Evolutionary conservation across 2,113 vertebrate genomes (phyloP), one percentile per base, ranked within the genome.

Genomic region (Chamaetylas fuelleborni): DNA sequence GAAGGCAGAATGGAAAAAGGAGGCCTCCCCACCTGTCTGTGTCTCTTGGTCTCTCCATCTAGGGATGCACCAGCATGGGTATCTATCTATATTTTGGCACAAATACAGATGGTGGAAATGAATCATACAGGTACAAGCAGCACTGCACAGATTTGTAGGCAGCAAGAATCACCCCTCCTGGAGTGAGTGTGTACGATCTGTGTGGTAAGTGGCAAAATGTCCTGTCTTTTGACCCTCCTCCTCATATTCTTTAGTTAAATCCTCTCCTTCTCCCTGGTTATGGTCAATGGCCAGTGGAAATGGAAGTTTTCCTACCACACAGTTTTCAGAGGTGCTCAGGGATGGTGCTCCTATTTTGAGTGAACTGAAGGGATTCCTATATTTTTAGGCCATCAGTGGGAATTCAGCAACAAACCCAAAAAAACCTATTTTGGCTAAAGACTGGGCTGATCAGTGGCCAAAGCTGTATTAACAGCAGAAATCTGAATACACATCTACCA

Each of bases 1-100:
- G 81, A 85, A 93, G 94, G 86, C 90, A 94, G 77, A 71, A 69
- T 31, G 66, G 57, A 72, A 90, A 86, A 90, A 69, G 45, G 34
- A 93, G 29, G 33, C 57, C 61, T 81, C 33, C 65, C 86, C 90
- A 58, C 79, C 87, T 95, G 78, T 70, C 74, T 88, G 51, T 67
- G 50, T 86, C 86, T 66, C 47, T 82, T 73, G 78, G 31, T 45
- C 54, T 85, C 83, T 58, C 43, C 29, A 62, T 89, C 92, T 87
- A 95, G 23, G 62, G 56, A 95, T 76, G 83, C 70, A 82, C 82
- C 86, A 94, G 66, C 83, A 48, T 12, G n/a, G 19, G 33, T 61
- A 77, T 19, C 57, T 71, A 16, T 90, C 88, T 90, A n/a, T 86
- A 86, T 72, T 93, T 73, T 62, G 80, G 89, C 86, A 83, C 64